Evolutionary conservation across 2,797 vertebrate species (phyloP), one percentile per base, ranked within the genome.

Genomic region (Cyprinella venusta): DNA sequence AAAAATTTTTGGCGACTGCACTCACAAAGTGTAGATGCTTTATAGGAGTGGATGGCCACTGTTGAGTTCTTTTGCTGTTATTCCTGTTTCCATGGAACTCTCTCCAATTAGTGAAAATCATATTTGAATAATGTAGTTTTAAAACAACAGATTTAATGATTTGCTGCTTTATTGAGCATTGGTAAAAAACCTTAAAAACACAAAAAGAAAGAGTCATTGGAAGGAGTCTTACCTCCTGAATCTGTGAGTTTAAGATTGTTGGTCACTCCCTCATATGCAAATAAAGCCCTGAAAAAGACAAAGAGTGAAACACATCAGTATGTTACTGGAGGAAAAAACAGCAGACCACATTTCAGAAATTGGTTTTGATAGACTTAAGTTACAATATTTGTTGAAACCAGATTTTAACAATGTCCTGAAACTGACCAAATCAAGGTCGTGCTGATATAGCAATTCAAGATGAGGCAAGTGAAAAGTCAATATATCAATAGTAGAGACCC

Each of bases 191-290:
- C n/a, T 1, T 36, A 9, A 42, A 42, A 21, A 33, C 38, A 59
- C 12, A 56, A n/a, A 30, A 56, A 56, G 12, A 56, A n/a, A 56
- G 50, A 38, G 50, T 52, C 13, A 56, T n/a, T 21, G 71, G 36
- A 38, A n/a, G 40, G 7, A 19, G 40, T 64, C 87, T 91, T 91
- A 96, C 95, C 94, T 93, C 95, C 95, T 48, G 94, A 96, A 90
- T 96, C 94, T 12, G 93, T 91, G 81, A 96, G 94, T 92, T 94
- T 95, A 76, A 96, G 92, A 88, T 95, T 95, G 92, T 95, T 94
- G 89, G 91, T 93, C 85, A 93, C 59, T 80, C 95, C 94, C 82
- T 94, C 94, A 54, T 96, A 96, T 79, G 92, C 42, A 85, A 95
- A 96, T 90, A 95, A 89, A 19, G 94, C 95, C 95, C 95, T 96